Evolutionary conservation across 2,113 vertebrate genomes (phyloP), one percentile per base, ranked within the genome.

Genomic region (Nothobranchius kuhntae): DNA sequence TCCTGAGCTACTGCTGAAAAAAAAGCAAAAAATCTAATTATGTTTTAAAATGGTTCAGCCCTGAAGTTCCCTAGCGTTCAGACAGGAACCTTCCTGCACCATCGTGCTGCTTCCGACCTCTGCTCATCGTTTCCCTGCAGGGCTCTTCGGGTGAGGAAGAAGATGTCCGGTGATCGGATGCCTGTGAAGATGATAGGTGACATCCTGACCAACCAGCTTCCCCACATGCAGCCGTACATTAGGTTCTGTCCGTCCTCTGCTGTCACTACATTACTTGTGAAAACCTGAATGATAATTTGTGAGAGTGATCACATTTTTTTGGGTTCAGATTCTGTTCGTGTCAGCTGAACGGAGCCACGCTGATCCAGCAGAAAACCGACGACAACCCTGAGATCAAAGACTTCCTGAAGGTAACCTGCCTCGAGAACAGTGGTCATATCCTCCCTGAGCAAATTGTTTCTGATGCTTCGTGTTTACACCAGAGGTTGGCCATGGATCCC

Each of bases 201-300:
- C 90, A 99, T 99, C 72, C 91, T 99, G 89, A 99, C 96, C 0
- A 96, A 97, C 1, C 97, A 99, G 94, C 92, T 99, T 84, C 97
- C 96, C 0, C 98, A 99, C 91, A 99, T 99, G 97, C 97, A 99
- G 91, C 97, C 98, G 0, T 99, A 99, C 81, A 99, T 99, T 85
- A 95, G 98, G 89, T 88, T 7, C 48, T 0, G 40, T 47, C 7
- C 13, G 14, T 9, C 15, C 0, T 42, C 44, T 21, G 1, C 44
- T 6, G 9, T 45, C 9, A 40, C 11, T 45, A 11, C 9, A 0
- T 3, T 6, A 9, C 9, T 2, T 7, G 14, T 21, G 3, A 17
- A n/a, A 57, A 50, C 47, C n/a, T 15, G 6, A 50, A 15, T 8
- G 15, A 14, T 13, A 4, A 15, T 50, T n/a, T 50, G 5, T 50